These are phyloP conservation scores for Orius laevigatus DNA, from an alignment of 1,140 invertebrate species.

Conservation along the genomic window DNA sequence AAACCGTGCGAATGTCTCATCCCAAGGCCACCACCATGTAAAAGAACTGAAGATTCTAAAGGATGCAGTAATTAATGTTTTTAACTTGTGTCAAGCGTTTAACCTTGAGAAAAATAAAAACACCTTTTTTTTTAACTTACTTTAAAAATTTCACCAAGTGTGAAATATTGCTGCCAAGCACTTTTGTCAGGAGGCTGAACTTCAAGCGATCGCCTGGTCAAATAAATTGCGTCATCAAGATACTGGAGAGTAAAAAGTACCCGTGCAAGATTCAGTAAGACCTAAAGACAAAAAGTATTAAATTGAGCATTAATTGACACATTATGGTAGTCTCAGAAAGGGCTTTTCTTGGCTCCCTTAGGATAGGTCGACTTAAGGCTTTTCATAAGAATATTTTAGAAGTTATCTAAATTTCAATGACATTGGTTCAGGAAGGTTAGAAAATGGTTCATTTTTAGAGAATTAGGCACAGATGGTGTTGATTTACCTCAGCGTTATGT, in stretches of 20 bases:
- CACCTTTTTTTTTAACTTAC: slow-evolving; percentile 22
- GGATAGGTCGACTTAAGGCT: too few relatives aligned
- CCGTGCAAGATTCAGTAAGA: slow-evolving; percentile 63
- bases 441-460: too few relatives aligned
- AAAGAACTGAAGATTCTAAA: neutral
- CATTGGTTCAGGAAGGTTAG: too few relatives aligned
- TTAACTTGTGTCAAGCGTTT: neutral
- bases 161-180: slow-evolving; percentile 81
- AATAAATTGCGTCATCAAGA: slow-evolving; percentile 72
- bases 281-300: slow-evolving; percentile 26
- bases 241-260: slow-evolving; percentile 73
- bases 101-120: neutral
- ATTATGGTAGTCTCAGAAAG: neutral
- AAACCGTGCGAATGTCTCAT: slow-evolving; percentile 3
- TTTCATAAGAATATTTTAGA: too few relatives aligned
- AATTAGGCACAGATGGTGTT: too few relatives aligned
- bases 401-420: too few relatives aligned
- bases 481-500: slow-evolving; percentile 60
- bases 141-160: slow-evolving; percentile 67
- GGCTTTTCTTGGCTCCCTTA: too few relatives aligned
- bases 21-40: neutral
- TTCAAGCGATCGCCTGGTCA: slow-evolving; percentile 53
- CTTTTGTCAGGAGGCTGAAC: slow-evolving; percentile 64
- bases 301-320: neutral
- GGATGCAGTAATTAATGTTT: neutral